These are phyloP conservation scores for Metridium senile DNA, from an alignment of 92 coral and sea anemone species.

Conservation along the genomic window DNA sequence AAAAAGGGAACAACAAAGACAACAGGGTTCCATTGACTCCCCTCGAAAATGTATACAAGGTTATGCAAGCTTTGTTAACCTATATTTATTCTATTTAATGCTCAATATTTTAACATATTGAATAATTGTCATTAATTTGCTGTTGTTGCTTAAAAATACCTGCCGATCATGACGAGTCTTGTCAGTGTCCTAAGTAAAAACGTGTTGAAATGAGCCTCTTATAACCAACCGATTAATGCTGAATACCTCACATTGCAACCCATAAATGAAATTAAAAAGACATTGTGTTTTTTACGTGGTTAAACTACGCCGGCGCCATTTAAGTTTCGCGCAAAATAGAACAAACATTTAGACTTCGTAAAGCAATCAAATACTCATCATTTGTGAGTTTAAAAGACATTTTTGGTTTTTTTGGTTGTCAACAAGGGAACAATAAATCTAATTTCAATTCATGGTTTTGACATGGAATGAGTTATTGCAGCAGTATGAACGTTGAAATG, in stretches of 20 bases:
- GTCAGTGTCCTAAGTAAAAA: neutral
- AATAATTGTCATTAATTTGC: neutral
- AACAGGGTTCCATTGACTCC: neutral
- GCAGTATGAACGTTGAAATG: neutral
- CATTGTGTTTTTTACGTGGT: neutral
- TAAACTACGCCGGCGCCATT: neutral
- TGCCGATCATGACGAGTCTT: neutral
- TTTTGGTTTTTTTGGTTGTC: neutral
- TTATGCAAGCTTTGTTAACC: neutral
- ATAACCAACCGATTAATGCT: neutral
- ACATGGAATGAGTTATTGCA: conserved; percentile 8
- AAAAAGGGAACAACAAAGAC: neutral
- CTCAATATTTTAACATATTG: neutral
- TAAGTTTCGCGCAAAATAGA: conserved; percentile 7
- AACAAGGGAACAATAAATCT: neutral
- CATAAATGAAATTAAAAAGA: neutral
- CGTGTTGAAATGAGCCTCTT: neutral
- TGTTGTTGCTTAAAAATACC: neutral
- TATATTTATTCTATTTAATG: neutral
- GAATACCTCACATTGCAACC: neutral
- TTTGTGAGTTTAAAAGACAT: neutral
- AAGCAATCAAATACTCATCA: conserved; percentile 12
- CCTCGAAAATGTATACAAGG: neutral
- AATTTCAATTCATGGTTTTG: neutral
- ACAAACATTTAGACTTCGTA: conserved; percentile 3